Evolutionary conservation across 2,888 invertebrate species (phyloP), one percentile per base, ranked within the genome.

Genomic region (Meta bourneti): DNA sequence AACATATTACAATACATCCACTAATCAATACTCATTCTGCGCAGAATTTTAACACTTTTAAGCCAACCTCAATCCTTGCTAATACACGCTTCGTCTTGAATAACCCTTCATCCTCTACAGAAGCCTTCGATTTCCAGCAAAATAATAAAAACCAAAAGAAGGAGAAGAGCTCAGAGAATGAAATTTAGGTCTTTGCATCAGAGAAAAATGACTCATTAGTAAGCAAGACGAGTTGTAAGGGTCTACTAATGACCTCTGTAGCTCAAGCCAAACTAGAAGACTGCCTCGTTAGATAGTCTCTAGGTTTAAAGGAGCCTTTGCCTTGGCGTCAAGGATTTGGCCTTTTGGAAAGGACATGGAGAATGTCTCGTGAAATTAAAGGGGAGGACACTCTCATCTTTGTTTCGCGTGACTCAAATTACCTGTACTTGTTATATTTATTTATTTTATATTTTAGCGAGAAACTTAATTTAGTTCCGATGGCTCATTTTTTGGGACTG

Each of bases 121-220:
- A 34, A 34, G 11, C 0, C 61, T 61, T 61, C 16, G 16, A 61
- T 16, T 61, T 61, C 8, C 61, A 61, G 16, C 11, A 6, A 8
- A 11, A 16, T 9, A 9, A 34, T 34, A 34, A 34, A 5, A 0
- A 61, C 9, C 61, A 61, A 61, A 61, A 61, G 61, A 9, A 61
- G 8, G 16, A 61, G 16, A 61, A 61, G 16, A 34, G 61, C 61
- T 16, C 61, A 61, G 61, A 34, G 34, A 61, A 61, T 61, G 61
- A 61, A 61, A 61, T 61, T 61, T 61, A 61, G 61, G 61, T 61
- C 61, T 61, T 16, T 61, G 61, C 7, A 16, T 9, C 61, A 5
- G 61, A 61, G 61, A 61, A 90, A 78, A 72, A 71, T 71, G 78
- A 70, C 83, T 90, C 89, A 90, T 90, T 90, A 90, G 78, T 78